These are phyloP conservation scores for Talpa occidentalis DNA, from an alignment of 2,113 vertebrate species.

Conservation along the genomic window DNA sequence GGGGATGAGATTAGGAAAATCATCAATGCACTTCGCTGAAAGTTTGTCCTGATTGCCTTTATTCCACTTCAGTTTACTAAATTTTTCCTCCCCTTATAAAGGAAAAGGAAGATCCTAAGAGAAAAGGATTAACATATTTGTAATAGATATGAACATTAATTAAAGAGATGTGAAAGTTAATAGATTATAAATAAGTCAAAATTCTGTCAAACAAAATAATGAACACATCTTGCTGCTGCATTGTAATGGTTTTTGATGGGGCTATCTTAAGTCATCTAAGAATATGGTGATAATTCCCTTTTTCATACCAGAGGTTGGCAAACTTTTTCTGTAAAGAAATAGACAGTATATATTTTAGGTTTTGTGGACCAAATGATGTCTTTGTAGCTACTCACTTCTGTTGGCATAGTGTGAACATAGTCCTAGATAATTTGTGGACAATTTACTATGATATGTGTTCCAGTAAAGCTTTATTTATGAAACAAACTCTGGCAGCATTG, in stretches of 20 bases:
- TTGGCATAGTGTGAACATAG: not conserved
- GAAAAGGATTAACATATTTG: conserved; percentile 38
- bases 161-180: conserved; percentile 12
- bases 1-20: not conserved
- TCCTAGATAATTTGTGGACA: not conserved
- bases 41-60: not conserved
- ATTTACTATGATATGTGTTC: not conserved
- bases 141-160: not conserved
- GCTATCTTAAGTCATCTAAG: not conserved
- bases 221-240: not conserved
- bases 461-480: not conserved
- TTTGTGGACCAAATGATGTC: not conserved
- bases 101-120: conserved; percentile 4
- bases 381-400: not conserved
- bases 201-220: conserved; percentile 7
- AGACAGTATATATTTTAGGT: not conserved
- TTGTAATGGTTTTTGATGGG: conserved; percentile 42
- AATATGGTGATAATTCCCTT: not conserved
- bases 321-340: not conserved
- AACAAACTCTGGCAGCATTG: not conserved
- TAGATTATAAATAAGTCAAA: conserved; percentile 2
- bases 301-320: not conserved
- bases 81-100: not conserved
- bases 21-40: not conserved
- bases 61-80: conserved; percentile 15